These are phyloP conservation scores for Emys orbicularis DNA, from an alignment of 2,797 vertebrate species.

Conservation along the genomic window DNA sequence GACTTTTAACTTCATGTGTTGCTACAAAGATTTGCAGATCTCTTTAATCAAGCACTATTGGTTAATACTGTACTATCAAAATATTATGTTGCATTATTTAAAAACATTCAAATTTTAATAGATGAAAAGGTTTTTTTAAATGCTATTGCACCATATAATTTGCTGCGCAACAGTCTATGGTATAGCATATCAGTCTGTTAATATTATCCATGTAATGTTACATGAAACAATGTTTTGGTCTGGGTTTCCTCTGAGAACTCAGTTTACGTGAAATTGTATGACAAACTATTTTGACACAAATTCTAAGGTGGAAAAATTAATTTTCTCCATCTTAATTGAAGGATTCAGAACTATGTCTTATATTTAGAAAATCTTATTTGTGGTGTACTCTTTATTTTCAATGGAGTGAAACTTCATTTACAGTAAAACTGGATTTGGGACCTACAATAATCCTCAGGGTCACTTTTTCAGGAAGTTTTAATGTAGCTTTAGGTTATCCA, in stretches of 20 bases:
- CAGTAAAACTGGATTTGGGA: constrained; percentile 79
- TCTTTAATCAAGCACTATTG: constrained; percentile 81
- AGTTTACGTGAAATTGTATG: constrained; percentile 2
- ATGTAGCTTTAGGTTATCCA: constrained; percentile 65
- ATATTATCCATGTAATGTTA: constrained; percentile 54
- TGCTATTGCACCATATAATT: constrained; percentile 71
- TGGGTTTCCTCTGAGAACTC: constrained; percentile 63
- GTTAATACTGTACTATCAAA: constrained; percentile 81
- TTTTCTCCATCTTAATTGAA: constrained; percentile 18
- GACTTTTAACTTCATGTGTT: constrained; percentile 80
- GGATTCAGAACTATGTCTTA: constrained; percentile 72
- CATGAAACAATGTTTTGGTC: constrained; percentile 45
- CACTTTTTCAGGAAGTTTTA: constrained; percentile 72
- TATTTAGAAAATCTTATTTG: constrained; percentile 41
- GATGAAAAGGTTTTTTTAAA: constrained; percentile 74
- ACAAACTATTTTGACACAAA: not conserved
- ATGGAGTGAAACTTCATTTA: constrained; percentile 68
- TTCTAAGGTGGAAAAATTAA: constrained; percentile 44
- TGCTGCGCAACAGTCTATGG: constrained; percentile 62
- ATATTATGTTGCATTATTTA: constrained; percentile 77
- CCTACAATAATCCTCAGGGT: constrained; percentile 79
- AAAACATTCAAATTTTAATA: constrained; percentile 77
- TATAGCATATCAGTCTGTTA: constrained; percentile 61
- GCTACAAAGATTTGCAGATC: constrained; percentile 75
- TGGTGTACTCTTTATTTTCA: constrained; percentile 65